A percentile compares a stretch with the other conserved stretches of the same genome.
Evolutionary conservation across 2,888 invertebrate genomes (phyloP).

Genomic region (Aethes cnicana): DNA sequence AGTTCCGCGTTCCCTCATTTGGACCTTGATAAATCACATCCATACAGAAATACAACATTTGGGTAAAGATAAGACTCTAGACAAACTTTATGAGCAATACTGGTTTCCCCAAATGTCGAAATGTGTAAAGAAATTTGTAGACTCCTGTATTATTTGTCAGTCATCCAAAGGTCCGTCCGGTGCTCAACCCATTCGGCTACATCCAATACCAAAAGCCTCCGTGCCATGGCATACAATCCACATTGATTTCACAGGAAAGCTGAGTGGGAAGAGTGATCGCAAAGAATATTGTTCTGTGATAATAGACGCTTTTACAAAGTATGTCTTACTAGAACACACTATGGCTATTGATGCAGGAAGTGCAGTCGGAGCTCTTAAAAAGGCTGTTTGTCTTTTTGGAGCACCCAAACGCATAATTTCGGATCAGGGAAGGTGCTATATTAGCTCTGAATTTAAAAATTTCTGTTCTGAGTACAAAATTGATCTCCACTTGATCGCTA

Average conservation of each 20-base stretch:
- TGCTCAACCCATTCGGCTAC: too few species aligned
- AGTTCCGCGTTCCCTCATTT: constrained; percentile 36
- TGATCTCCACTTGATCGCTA: constrained; percentile 39
- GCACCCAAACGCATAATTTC: constrained; percentile 30
- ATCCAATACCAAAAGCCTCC: too few species aligned
- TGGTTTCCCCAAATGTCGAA: constrained; percentile 41
- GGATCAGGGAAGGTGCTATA: too few species aligned
- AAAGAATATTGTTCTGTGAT: constrained; percentile 39
- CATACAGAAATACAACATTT: constrained; percentile 39
- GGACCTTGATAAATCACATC: constrained; percentile 39
- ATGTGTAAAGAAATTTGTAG: constrained; percentile 35
- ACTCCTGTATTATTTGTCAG: too few species aligned
- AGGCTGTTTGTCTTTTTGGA: constrained; percentile 34
- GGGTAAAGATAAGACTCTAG: constrained; percentile 39
- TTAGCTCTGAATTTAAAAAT: too few species aligned
- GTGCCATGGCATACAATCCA: too few species aligned
- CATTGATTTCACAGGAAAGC: too few species aligned
- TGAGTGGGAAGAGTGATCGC: too few species aligned
- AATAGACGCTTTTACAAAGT: constrained; percentile 41
- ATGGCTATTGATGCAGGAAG: constrained; percentile 12
- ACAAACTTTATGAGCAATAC: constrained; percentile 39
- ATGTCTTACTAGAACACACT: constrained; percentile 34
- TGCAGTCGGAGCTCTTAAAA: constrained; percentile 32
- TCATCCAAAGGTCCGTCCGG: too few species aligned
- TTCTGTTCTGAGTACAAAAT: constrained; percentile 31